A percentile compares a stretch with the other conserved stretches of the same genome.
Conservation (phyloP, 2,113 vertebrate species). For the Ameiurus melas region DNA sequence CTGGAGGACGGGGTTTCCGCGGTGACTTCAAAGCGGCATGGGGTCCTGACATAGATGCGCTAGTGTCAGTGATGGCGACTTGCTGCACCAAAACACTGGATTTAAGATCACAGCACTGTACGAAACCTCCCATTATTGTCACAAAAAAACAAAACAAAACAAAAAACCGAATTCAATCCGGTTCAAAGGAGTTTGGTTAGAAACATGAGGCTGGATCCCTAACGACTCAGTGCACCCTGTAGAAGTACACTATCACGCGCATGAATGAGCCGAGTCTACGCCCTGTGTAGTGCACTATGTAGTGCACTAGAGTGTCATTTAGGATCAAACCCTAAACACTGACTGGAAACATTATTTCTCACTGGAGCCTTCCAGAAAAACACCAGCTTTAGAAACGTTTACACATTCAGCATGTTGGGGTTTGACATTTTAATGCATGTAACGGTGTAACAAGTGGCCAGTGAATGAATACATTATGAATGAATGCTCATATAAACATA, state of each 20-base stretch:
- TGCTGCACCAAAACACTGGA: neutral
- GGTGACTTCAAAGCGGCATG: neutral
- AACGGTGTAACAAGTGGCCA: neutral
- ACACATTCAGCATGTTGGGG: neutral
- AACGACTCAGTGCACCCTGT: neutral
- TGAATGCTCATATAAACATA: neutral
- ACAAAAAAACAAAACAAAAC: neutral
- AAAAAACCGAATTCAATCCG: neutral
- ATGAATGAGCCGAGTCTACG: neutral
- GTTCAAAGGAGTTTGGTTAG: neutral
- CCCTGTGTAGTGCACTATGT: neutral
- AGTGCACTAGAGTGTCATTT: neutral
- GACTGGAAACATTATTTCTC: neutral
- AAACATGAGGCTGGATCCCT: too few species aligned
- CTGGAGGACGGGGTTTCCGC: neutral
- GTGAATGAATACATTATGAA: neutral
- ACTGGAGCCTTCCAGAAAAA: neutral
- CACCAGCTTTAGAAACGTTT: neutral
- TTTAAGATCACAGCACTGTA: neutral
- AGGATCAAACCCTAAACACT: neutral
- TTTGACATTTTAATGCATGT: neutral
- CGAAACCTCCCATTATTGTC: neutral
- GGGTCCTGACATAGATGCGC: constrained; percentile 1
- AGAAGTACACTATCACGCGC: too few species aligned
- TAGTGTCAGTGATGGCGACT: neutral